These are phyloP conservation scores for Drosophila gunungcola DNA, from an alignment of 1,140 invertebrate genomes.

Conservation along the genomic window DNA sequence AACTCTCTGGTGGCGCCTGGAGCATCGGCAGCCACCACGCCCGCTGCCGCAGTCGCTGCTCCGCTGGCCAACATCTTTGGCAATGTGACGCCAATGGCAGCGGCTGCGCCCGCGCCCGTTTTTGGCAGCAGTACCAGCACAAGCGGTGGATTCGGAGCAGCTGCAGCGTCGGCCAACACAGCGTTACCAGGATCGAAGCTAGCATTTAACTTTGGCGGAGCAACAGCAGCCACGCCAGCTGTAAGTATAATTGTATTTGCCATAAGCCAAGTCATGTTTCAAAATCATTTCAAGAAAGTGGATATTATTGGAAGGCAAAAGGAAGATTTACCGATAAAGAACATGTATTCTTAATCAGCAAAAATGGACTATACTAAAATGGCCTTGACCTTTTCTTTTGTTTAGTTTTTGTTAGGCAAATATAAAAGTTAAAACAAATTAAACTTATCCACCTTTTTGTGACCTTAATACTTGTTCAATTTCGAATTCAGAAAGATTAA, in stretches of 20 bases:
- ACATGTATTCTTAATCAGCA: too few species aligned
- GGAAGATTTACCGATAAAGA: too few species aligned
- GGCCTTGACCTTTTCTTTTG: too few species aligned
- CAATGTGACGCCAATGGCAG: slow-evolving; percentile 21
- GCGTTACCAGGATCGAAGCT: slow-evolving; percentile 24
- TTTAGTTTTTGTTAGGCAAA: too few species aligned
- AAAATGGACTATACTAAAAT: too few species aligned
- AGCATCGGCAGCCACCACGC: slow-evolving; percentile 9
- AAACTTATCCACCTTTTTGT: too few species aligned
- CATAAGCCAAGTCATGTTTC: too few species aligned
- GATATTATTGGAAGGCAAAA: too few species aligned
- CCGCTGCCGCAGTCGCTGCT: slow-evolving; percentile 12
- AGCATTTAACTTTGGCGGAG: slow-evolving; percentile 63
- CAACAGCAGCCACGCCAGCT: slow-evolving; percentile 19
- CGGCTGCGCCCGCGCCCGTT: not conserved
- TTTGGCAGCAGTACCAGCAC: slow-evolving; percentile 24
- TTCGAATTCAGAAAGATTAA: too few species aligned
- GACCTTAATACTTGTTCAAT: too few species aligned
- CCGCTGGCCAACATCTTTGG: slow-evolving; percentile 43
- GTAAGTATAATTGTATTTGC: slow-evolving; percentile 33
- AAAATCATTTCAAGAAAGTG: too few species aligned
- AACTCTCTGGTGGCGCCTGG: slow-evolving; percentile 28
- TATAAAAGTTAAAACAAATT: too few species aligned
- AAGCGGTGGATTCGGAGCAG: slow-evolving; percentile 28
- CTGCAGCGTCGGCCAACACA: slow-evolving; percentile 16